Conservation (phyloP, 2,888 invertebrate species). For the Chouioia cunea region DNA sequence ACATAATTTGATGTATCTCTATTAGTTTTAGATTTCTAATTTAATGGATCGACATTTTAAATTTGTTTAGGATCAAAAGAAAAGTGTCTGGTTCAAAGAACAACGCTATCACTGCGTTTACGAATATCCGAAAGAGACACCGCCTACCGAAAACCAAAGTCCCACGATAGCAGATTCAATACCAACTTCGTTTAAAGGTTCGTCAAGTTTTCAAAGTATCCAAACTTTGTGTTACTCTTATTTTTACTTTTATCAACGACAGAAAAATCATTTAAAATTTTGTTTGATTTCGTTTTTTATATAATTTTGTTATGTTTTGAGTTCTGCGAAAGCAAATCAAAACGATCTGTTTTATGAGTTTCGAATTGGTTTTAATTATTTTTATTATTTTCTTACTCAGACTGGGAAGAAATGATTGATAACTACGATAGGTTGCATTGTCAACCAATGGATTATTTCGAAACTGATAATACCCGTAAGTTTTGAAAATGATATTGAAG, state of each 20-base stretch:
- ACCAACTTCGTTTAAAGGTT: constrained; percentile 66
- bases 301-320: neutral
- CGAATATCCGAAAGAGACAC: constrained; percentile 83
- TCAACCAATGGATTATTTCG: constrained; percentile 64
- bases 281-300: neutral
- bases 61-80: constrained; percentile 73
- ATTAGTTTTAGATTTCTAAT: too few relatives aligned
- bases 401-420: constrained; percentile 67
- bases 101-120: constrained; percentile 88
- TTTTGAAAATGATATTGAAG: constrained; percentile 32
- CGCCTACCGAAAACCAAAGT: constrained; percentile 59
- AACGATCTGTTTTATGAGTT: neutral
- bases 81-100: constrained; percentile 84
- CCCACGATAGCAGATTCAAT: constrained; percentile 58
- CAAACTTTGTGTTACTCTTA: constrained; percentile 19
- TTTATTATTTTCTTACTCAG: constrained; percentile 50
- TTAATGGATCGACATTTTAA: constrained; percentile 2
- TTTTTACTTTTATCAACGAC: constrained; percentile 4
- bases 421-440: constrained; percentile 61
- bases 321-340: neutral
- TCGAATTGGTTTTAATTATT: constrained; percentile 12
- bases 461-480: constrained; percentile 60
- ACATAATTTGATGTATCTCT: too few relatives aligned
- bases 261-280: neutral
- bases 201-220: constrained; percentile 15